Evolutionary conservation across 2,888 invertebrate species (phyloP), one percentile per base, ranked within the genome.

Genomic region (Cosmorhoe ocellata): DNA sequence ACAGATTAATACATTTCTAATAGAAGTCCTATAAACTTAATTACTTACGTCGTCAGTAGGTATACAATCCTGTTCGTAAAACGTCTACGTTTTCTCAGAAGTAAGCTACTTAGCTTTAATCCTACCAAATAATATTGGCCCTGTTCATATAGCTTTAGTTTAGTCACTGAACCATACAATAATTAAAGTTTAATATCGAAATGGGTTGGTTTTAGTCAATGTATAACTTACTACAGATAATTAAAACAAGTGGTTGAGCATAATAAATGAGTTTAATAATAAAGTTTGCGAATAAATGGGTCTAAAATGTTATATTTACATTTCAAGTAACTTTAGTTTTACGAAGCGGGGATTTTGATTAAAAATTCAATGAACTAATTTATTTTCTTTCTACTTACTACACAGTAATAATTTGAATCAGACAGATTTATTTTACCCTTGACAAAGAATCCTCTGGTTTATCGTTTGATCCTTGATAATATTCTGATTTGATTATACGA

Each of bases 181-280:
- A 27, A 27, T 28, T 9, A 28, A 28, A 28, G 14, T 40, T 31
- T 31, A 40, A 40, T 40, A 31, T 24, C 31, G 8, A 24, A 24
- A 24, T 4, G 24, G 11, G 3, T 11, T 33, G 10, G 33, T 26
- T 42, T 14, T 34, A 14, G 1, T 32, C 3, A 18, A 18, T 14
- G 8, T 12, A n/a, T 22, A 14, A 12, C 26, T 37, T 9, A 27
- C n/a, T n/a, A 38, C 13, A 28, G 10, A 13, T 33, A 39, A 50
- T 34, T 30, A 34, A 50, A 50, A 50, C 50, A 31, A 34, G 22
- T 13, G 24, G 11, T 18, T 50, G 11, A 14, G 27, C 30, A 14
- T 14, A 44, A 34, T 31, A 44, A 39, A 50, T 44, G 28, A 11
- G n/a, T 44, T 44, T 50, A 44, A 11, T 50, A 44, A 30, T 34